Percentiles rank a stretch among this genome's conserved stretches.
phyloP scores from a whole-genome alignment of 2,113 vertebrate species.

The Hemiscyllium ocellatum region DNA sequence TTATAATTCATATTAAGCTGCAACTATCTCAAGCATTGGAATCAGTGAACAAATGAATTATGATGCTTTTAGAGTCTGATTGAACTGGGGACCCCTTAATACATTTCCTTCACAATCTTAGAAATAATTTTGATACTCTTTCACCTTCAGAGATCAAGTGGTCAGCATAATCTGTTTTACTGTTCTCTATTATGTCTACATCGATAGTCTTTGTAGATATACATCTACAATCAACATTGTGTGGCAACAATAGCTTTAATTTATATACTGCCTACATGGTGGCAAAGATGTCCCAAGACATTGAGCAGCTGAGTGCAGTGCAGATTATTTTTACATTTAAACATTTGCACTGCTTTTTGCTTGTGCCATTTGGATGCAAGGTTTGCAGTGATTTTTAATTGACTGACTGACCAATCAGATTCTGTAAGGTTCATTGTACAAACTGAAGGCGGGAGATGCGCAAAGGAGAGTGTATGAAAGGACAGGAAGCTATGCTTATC shows the following conservation, averaged over 20 bases:
- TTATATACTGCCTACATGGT: background rate
- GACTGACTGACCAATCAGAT: conserved; percentile 77
- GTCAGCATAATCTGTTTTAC: background rate
- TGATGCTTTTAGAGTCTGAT: background rate
- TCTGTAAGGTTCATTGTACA: conserved; percentile 67
- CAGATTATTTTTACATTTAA: background rate
- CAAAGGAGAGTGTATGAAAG: conserved; percentile 48
- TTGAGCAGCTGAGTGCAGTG: background rate
- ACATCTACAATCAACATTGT: background rate
- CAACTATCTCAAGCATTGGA: background rate
- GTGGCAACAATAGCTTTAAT: background rate
- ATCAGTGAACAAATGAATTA: background rate
- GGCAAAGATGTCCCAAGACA: background rate
- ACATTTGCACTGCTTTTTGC: background rate
- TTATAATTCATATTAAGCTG: background rate
- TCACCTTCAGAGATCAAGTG: background rate
- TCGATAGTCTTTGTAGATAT: background rate
- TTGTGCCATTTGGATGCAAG: background rate
- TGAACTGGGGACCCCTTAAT: background rate
- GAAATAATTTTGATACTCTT: background rate
- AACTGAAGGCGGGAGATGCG: conserved; percentile 43
- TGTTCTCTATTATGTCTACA: background rate
- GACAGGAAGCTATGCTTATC: conserved; percentile 51
- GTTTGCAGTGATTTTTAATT: conserved; percentile 28
- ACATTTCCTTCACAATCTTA: background rate